phyloP scores from a whole-genome alignment of 2,797 vertebrate species.

The Macropodus opercularis region DNA sequence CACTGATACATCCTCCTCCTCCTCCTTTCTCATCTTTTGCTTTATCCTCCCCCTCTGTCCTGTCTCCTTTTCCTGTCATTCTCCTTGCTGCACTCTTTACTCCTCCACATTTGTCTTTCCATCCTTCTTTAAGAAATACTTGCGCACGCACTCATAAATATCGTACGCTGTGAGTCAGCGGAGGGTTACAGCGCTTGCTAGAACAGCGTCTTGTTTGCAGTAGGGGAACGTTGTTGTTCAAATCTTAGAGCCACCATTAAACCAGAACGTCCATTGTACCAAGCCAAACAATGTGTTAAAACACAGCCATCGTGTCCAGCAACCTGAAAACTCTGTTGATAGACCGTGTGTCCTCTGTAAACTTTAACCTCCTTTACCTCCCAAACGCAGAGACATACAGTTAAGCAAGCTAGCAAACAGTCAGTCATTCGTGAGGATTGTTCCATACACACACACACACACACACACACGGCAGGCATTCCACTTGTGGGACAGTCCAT shows the following conservation, averaged over 20 bases:
- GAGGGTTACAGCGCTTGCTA: no score
- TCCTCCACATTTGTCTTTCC: slow-evolving; percentile 63
- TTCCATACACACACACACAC: slow-evolving; percentile 32
- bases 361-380: slow-evolving; percentile 41
- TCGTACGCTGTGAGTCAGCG: no score
- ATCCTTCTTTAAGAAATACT: not conserved
- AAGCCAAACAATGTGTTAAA: slow-evolving; percentile 22
- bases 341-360: slow-evolving; percentile 44
- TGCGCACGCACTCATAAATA: no score
- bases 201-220: no score
- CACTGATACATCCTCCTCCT: slow-evolving; percentile 82
- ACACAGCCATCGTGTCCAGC: slow-evolving; percentile 18
- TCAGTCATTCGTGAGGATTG: slow-evolving; percentile 22
- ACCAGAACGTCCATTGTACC: slow-evolving; percentile 11
- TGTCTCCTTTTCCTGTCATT: slow-evolving; percentile 44
- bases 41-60: slow-evolving; percentile 55
- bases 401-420: slow-evolving; percentile 31
- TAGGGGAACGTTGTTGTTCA: no score
- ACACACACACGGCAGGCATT: slow-evolving; percentile 81
- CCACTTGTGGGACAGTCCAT: slow-evolving; percentile 83
- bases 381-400: slow-evolving; percentile 41
- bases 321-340: slow-evolving; percentile 44
- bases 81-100: slow-evolving; percentile 36
- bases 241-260: not conserved
- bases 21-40: slow-evolving; percentile 69